phyloP scores from a whole-genome alignment of 2,113 vertebrate genomes.

The Phainopepla nitens region DNA sequence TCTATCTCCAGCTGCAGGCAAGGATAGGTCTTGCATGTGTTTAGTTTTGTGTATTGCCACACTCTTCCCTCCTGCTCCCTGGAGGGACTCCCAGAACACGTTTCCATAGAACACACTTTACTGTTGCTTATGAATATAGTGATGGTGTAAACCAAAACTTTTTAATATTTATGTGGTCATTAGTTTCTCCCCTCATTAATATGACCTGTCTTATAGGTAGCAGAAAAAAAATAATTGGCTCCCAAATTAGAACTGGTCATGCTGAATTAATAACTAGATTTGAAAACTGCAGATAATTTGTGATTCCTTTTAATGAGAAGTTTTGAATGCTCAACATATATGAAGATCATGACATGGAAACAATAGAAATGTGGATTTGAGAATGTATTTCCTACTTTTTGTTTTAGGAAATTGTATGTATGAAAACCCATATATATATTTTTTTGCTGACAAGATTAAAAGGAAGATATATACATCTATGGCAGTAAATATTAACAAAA shows the following conservation, averaged over 20 bases:
- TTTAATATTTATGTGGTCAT: background rate
- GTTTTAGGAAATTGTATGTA: background rate
- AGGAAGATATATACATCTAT: background rate
- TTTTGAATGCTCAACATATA: background rate
- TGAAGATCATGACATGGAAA: background rate
- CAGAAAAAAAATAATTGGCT: background rate
- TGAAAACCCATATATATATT: background rate
- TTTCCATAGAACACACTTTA: background rate
- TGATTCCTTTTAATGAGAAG: background rate
- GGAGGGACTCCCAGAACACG: background rate
- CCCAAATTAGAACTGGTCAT: background rate
- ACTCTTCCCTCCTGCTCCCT: background rate
- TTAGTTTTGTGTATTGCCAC: background rate
- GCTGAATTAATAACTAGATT: background rate
- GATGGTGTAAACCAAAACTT: background rate
- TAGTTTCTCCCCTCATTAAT: background rate
- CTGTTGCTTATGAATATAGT: background rate
- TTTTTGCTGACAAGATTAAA: background rate
- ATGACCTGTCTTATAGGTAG: background rate
- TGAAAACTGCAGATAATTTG: background rate
- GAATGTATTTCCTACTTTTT: background rate
- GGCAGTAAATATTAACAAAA: background rate
- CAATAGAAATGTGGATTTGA: background rate
- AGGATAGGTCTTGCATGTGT: background rate
- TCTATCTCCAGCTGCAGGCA: background rate